Conservation (phyloP, 2,888 invertebrate species). For the Ochropleura plecta region DNA sequence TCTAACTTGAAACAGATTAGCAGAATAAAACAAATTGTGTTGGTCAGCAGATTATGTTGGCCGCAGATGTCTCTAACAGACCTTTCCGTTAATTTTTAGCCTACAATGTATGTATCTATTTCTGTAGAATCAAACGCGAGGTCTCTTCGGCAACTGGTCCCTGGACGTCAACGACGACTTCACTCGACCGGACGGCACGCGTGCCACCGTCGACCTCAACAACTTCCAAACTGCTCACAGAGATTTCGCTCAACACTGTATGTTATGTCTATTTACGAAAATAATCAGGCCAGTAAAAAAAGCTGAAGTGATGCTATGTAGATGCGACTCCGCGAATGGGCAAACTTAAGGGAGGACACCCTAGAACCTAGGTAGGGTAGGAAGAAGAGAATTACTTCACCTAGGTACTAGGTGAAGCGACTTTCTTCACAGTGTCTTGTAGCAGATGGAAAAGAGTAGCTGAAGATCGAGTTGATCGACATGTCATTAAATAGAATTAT, state of each 20-base stretch:
- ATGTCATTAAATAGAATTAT: not conserved
- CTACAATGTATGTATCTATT: not conserved
- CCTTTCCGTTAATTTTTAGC: not conserved
- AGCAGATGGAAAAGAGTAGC: too few species aligned
- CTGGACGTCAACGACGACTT: slow-evolving; percentile 96
- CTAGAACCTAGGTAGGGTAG: too few species aligned
- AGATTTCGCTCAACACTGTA: slow-evolving; percentile 95
- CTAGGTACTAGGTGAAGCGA: not conserved
- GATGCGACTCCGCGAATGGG: not conserved
- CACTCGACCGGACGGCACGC: slow-evolving; percentile 93
- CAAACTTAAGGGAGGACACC: not conserved
- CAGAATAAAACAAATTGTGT: not conserved
- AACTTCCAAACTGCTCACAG: slow-evolving; percentile 94
- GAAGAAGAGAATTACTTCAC: too few species aligned
- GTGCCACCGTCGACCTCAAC: slow-evolving; percentile 88
- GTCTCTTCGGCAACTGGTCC: slow-evolving; percentile 98
- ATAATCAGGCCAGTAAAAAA: not conserved
- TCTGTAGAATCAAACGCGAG: slow-evolving; percentile 95
- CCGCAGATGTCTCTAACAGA: not conserved
- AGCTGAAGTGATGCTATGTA: not conserved
- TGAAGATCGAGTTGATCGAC: not conserved
- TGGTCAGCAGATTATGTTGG: too few species aligned
- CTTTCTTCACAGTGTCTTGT: not conserved
- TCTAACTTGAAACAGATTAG: not conserved
- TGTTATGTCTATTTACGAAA: slow-evolving; percentile 69